phyloP scores from a whole-genome alignment of 37 sponge, comb jelly and placozoan genomes.

The Tethya wilhelma region DNA sequence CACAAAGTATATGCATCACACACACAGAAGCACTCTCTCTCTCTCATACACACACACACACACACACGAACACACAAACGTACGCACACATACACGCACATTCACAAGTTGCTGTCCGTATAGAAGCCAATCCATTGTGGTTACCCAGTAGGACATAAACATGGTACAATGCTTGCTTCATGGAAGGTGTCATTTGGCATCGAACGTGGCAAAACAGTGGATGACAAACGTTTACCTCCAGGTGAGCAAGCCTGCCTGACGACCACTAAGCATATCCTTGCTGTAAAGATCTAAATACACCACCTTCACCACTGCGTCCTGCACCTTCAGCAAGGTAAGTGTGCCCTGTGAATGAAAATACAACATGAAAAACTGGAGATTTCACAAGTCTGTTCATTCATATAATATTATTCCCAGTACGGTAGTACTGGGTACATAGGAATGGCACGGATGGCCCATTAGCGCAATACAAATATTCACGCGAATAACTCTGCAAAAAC shows the following conservation, averaged over 20 bases:
- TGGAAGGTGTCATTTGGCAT: slow-evolving; percentile 44
- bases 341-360: too few species aligned
- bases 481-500: too few species aligned
- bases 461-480: too few species aligned
- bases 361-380: too few species aligned
- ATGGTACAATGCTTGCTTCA: slow-evolving; percentile 45
- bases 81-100: too few species aligned
- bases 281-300: slow-evolving; percentile 26
- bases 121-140: slow-evolving; percentile 29
- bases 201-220: slow-evolving; percentile 56
- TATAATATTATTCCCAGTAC: too few species aligned
- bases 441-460: too few species aligned
- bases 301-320: slow-evolving; percentile 5
- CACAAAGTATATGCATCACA: neutral
- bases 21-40: too few species aligned
- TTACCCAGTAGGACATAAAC: slow-evolving; percentile 32
- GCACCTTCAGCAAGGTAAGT: slow-evolving; percentile 30
- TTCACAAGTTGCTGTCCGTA: slow-evolving; percentile 58
- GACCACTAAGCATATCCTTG: slow-evolving; percentile 45
- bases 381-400: too few species aligned
- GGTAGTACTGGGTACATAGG: too few species aligned
- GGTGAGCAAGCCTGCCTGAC: slow-evolving; percentile 26
- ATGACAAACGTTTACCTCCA: slow-evolving; percentile 31
- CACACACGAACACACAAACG: too few species aligned
- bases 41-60: too few species aligned